A percentile compares a stretch with the other conserved stretches of the same genome.
Evolutionary conservation across 2,888 invertebrate genomes (phyloP).

Genomic region (Scaptomyza tumidula): DNA sequence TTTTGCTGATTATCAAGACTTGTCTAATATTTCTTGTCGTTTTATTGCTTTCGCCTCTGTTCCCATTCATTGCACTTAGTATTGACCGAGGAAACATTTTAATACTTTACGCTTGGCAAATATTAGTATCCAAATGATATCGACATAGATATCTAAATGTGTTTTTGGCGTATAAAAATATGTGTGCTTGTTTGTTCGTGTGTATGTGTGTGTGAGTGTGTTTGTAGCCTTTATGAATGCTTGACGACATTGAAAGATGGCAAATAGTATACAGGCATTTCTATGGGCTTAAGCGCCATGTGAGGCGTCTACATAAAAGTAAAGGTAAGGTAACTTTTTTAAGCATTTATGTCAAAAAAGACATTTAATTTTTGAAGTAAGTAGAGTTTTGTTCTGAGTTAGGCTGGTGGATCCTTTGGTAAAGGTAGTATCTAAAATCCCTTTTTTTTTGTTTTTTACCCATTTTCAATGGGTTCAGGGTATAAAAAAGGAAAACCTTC

Average conservation of each 20-base stretch:
- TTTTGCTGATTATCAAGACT: slow-evolving; percentile 3
- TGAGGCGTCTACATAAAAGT: not conserved
- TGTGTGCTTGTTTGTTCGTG: slow-evolving; percentile 5
- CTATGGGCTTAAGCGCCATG: not conserved
- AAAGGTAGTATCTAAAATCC: too few relatives aligned
- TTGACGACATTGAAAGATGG: not conserved
- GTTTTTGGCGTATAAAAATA: not conserved
- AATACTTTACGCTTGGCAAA: slow-evolving; percentile 77
- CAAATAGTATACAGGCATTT: not conserved
- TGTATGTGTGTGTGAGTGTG: not conserved
- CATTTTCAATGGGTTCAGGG: too few relatives aligned
- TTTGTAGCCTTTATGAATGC: slow-evolving; percentile 19
- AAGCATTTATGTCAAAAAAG: not conserved
- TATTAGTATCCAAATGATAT: slow-evolving; percentile 58
- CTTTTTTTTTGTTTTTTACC: too few relatives aligned
- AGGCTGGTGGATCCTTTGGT: too few relatives aligned
- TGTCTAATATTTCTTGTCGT: too few relatives aligned
- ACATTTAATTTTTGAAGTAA: too few relatives aligned
- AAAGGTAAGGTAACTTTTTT: not conserved
- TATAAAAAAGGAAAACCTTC: too few relatives aligned
- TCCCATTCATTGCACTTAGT: slow-evolving; percentile 61
- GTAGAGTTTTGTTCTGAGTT: too few relatives aligned
- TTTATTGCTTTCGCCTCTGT: slow-evolving; percentile 25
- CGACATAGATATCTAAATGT: slow-evolving; percentile 35
- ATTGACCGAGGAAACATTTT: slow-evolving; percentile 68